A percentile compares a stretch with the other conserved stretches of the same genome.
These are phyloP conservation scores for Scaptomyza parva DNA, from an alignment of 2,888 invertebrate species.

Conservation along the genomic window DNA sequence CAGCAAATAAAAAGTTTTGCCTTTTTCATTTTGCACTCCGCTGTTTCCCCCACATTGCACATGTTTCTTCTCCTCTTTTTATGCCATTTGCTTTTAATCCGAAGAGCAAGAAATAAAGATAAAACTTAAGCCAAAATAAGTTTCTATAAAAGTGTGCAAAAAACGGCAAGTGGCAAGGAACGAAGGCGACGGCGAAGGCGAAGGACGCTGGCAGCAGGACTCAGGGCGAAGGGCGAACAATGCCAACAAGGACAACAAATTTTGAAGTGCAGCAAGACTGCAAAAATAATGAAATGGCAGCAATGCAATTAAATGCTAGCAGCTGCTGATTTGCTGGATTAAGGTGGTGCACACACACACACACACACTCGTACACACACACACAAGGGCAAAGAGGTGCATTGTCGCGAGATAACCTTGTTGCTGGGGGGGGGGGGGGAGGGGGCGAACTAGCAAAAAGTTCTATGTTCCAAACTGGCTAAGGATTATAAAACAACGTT, in stretches of 20 bases:
- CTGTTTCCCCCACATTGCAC: conserved; percentile 26
- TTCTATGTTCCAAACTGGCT: conserved; percentile 46
- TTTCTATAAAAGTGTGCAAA: conserved; percentile 58
- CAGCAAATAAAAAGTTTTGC: conserved; percentile 77
- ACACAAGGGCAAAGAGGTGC: conserved; percentile 33
- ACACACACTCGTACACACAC: not conserved
- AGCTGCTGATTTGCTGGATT: conserved; percentile 69
- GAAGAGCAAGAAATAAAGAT: conserved; percentile 69
- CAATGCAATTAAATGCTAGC: conserved; percentile 78
- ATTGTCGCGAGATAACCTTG: conserved; percentile 59
- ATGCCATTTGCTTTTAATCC: conserved; percentile 64
- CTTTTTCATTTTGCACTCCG: conserved; percentile 52
- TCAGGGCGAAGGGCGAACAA: not conserved
- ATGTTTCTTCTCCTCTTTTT: conserved; percentile 17
- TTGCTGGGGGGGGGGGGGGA: too few relatives aligned
- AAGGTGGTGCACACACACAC: conserved; percentile 23
- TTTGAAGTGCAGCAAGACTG: conserved; percentile 64
- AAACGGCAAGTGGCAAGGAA: conserved; percentile 19
- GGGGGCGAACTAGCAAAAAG: conserved; percentile 34
- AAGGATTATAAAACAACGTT: conserved; percentile 48
- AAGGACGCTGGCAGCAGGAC: conserved; percentile 2
- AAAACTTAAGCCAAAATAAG: conserved; percentile 75
- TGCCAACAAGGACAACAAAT: conserved; percentile 35
- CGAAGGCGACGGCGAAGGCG: too few relatives aligned
- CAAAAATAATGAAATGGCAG: conserved; percentile 71